phyloP scores from a whole-genome alignment of 2,888 invertebrate genomes.

The Suillia variegata region DNA sequence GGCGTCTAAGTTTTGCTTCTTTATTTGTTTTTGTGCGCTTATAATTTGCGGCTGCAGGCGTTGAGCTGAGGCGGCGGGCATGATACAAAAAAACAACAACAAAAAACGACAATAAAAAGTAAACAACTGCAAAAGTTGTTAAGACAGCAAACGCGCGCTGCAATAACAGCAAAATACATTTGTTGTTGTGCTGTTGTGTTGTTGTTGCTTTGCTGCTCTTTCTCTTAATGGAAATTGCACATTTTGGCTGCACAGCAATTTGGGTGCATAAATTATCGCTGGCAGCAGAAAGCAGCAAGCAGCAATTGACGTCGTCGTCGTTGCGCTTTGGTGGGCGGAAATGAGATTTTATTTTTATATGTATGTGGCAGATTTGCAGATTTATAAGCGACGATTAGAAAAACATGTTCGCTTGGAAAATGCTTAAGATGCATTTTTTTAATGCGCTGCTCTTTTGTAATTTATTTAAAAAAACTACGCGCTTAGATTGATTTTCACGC shows the following conservation, averaged over 20 bases:
- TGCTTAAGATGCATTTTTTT: not conserved
- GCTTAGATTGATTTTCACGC: no score
- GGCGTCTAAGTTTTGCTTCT: no score
- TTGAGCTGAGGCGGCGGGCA: not conserved
- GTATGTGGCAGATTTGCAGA: not conserved
- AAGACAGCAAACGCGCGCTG: not conserved
- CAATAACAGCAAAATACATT: not conserved
- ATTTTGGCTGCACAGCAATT: not conserved
- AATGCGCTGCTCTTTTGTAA: no score
- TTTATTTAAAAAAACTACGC: no score
- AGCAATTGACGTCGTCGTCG: no score
- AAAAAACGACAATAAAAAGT: not conserved
- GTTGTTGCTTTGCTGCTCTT: not conserved
- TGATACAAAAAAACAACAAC: not conserved
- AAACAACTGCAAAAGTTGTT: no score
- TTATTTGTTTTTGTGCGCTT: no score
- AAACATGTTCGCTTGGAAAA: not conserved
- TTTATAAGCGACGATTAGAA: not conserved
- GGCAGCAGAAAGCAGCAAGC: not conserved
- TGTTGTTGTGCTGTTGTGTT: not conserved
- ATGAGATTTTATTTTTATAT: not conserved
- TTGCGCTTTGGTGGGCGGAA: not conserved
- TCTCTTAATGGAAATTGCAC: not conserved
- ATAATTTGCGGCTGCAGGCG: not conserved
- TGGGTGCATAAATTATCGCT: not conserved